Base-by-base conservation (phyloP, 2,797 vertebrate genomes). In the Propithecus perrieri region DNA sequence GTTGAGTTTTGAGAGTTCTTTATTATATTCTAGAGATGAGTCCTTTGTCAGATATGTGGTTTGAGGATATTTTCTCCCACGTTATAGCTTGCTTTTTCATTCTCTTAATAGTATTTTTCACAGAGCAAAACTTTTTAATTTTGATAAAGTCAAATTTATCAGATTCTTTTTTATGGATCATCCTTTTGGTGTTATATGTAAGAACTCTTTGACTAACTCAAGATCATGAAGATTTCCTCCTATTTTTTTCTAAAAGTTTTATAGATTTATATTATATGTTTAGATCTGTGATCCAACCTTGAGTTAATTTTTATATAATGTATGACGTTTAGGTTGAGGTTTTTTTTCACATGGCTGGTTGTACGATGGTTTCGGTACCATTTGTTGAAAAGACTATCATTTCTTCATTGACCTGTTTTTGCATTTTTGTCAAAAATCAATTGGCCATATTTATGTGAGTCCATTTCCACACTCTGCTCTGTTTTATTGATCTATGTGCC, bases 281-380 rank as follows among this genome's bases (percentile, higher is more conserved):
- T 89, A 59, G 46, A n/a, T 93, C 48, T 65, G 11, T 93, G 76
- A 78, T 61, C 50, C 43, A 43, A 53, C 10, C 20, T 88, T 83
- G 26, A 85, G n/a, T 84, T 84, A 67, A 88, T 61, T 89, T 95
- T 63, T 89, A 63, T 93, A 38, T 72, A 38, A 69, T n/a, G 18
- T 95, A 2, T 63, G 43, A 79, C 2, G 7, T 89, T 85, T 84
- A 75, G 59, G 30, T 92, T 46, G 59, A 76, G 78, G 9, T 78
- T 91, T n/a, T 24, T 90, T 48, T 79, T 79, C 17, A 12, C 80
- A 24, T 74, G 33, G 24, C 1, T 74, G 33, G 24, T 1, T 83
- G 10, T 83, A 76, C 57, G 83, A 83, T 69, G 67, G 28, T 85
- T 79, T 93, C 4, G 93, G 35, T 20, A 72, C 14, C 38, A 38